Base-by-base conservation (phyloP, 2,113 vertebrate genomes). In the Cyphomyrus plagiostoma region DNA sequence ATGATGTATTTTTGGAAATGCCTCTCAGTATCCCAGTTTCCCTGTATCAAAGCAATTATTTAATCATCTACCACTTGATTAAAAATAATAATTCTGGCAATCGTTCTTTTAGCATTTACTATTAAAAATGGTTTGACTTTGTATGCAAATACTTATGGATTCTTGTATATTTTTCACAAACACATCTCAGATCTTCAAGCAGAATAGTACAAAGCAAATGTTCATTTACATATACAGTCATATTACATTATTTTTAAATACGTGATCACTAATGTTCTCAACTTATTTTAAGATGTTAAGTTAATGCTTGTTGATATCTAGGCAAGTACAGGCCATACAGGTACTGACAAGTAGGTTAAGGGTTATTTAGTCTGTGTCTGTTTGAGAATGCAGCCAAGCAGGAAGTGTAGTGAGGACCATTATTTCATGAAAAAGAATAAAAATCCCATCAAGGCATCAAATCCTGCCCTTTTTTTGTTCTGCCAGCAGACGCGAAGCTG, bases 251-350 rank as follows among this genome's bases (percentile, higher is more conserved):
- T 42, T 19, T 80, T 80, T 80, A 70, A 13, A n/a, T 8, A 39
- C 2, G 4, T 19, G 13, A 42, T 35, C 35, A 42, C 35, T 80
- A 80, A 39, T 42, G 35, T 80, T 80, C 74, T 39, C n/a, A 35
- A 39, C 30, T 10, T 30, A 70, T 45, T 90, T 42, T 53, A 19
- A 53, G 15, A 23, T 35, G 19, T 80, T 30, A 26, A 52, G 30
- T n/a, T 10, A 62, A 48, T 15, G 39, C 52, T 19, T 66, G 39
- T 2, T 19, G n/a, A 49, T 39, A 80, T 46, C 42, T 42, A 85
- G 92, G 91, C 91, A 35, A 92, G 94, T 91, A 94, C 94, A 94
- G 94, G 93, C 94, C 93, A 95, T 95, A 96, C 96, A 93, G 94
- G 95, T 94, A 93, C 93, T 95, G 94, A 95, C 94, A 95, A 95